These are phyloP conservation scores for Rhyacichthys aspro DNA, from an alignment of 2,797 vertebrate genomes.

Conservation along the genomic window DNA sequence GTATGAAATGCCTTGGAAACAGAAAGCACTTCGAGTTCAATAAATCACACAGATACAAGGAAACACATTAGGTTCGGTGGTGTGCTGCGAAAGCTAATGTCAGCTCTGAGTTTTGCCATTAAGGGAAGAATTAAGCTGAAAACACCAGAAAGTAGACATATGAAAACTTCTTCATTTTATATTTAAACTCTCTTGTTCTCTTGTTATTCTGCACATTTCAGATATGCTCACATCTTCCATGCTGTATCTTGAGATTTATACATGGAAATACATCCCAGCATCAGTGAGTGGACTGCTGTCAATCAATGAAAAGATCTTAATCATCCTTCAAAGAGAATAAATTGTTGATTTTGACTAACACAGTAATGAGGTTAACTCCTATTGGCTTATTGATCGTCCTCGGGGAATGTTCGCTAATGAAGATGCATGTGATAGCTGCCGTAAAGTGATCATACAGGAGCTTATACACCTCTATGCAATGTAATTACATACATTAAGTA, in stretches of 20 bases:
- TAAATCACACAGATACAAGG: conserved; percentile 30
- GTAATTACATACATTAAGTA: not conserved
- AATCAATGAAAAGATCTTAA: conserved; percentile 9
- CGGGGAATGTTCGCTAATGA: conserved; percentile 43
- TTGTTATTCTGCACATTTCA: no score
- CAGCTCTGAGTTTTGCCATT: conserved; percentile 16
- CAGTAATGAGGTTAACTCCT: conserved; percentile 25
- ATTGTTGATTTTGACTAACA: conserved; percentile 9
- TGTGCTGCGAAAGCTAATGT: conserved; percentile 28
- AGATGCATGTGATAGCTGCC: conserved; percentile 30
- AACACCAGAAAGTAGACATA: not conserved
- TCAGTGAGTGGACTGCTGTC: no score
- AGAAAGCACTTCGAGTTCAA: conserved; percentile 12
- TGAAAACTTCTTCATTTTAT: no score
- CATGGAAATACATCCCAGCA: no score
- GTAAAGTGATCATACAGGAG: not conserved
- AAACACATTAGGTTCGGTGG: conserved; percentile 16
- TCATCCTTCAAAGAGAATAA: conserved; percentile 28
- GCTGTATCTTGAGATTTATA: no score
- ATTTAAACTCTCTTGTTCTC: no score
- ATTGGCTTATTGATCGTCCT: conserved; percentile 54
- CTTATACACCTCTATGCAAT: not conserved
- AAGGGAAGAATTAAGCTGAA: conserved; percentile 18
- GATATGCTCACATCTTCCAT: no score
- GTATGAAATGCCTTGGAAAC: conserved; percentile 31